Percentiles rank a stretch among this genome's conserved stretches.
phyloP scores from a whole-genome alignment of 2,888 invertebrate genomes.

The Nemoura dubitans region DNA sequence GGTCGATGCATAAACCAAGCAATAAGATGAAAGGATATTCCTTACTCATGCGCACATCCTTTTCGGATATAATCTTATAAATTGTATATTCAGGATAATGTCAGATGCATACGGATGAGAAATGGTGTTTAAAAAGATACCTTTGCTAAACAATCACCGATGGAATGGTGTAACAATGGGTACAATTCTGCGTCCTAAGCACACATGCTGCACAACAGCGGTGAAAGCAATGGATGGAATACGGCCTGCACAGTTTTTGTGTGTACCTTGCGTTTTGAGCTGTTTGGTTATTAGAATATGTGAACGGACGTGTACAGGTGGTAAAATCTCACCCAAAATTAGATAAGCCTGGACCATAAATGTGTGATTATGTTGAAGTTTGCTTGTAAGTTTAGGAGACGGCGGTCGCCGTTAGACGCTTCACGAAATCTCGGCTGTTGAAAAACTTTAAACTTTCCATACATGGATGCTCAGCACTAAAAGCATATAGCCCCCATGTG shows the following conservation, averaged over 20 bases:
- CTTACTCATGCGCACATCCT: neutral
- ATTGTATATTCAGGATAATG: neutral
- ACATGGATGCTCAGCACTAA: neutral
- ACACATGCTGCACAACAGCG: neutral
- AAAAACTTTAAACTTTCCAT: neutral
- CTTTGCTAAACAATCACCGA: neutral
- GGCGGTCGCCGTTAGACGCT: too few species aligned
- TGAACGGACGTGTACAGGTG: neutral
- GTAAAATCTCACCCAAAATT: neutral
- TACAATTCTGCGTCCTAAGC: neutral
- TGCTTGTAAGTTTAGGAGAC: neutral
- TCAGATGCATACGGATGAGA: neutral
- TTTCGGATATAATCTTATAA: neutral
- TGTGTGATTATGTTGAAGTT: neutral
- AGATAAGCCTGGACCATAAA: neutral
- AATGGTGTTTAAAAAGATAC: neutral
- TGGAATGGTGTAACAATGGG: neutral
- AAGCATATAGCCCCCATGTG: too few species aligned
- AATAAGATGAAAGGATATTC: neutral
- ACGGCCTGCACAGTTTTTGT: neutral
- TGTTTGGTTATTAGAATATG: slow-evolving; percentile 7
- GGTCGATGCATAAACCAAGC: neutral
- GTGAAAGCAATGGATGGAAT: neutral
- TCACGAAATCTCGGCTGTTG: neutral
- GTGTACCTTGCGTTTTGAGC: neutral